phyloP scores from a whole-genome alignment of 1,140 invertebrate species.

The Zaprionus ghesquierei region DNA sequence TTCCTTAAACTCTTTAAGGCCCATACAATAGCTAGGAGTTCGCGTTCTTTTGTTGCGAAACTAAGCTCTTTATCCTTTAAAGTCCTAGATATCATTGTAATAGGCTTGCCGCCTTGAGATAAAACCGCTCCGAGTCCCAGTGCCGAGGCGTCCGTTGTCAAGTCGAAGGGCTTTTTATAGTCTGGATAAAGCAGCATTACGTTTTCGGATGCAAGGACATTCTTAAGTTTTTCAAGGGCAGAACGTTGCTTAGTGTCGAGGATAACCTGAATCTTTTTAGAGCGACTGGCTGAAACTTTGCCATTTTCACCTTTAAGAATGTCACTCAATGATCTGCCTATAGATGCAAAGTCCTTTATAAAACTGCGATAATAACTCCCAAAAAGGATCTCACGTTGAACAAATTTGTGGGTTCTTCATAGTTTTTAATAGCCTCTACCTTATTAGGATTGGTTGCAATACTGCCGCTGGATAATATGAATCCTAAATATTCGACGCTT shows the following conservation, averaged over 20 bases:
- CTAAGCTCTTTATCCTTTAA: neutral
- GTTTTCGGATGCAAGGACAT: neutral
- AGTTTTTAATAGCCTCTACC: neutral
- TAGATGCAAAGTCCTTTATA: neutral
- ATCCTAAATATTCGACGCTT: neutral
- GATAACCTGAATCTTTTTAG: neutral
- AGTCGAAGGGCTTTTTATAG: neutral
- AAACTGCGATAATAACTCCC: neutral
- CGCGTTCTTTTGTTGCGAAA: conserved; percentile 5
- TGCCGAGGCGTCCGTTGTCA: neutral
- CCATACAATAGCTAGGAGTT: neutral
- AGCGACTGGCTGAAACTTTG: neutral
- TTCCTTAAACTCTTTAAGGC: conserved; percentile 3
- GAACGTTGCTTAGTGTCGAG: neutral
- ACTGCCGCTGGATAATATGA: neutral
- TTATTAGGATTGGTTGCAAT: neutral
- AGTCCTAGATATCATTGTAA: conserved; percentile 9
- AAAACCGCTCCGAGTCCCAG: neutral
- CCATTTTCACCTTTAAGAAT: conserved; percentile 1
- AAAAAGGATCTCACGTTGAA: neutral
- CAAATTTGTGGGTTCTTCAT: neutral
- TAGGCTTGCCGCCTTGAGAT: conserved; percentile 6
- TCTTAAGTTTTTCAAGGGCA: neutral
- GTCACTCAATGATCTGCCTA: neutral
- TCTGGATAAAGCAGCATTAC: neutral